These are phyloP conservation scores for Seira sanloemensis DNA, from an alignment of 2,888 invertebrate species.

Conservation along the genomic window DNA sequence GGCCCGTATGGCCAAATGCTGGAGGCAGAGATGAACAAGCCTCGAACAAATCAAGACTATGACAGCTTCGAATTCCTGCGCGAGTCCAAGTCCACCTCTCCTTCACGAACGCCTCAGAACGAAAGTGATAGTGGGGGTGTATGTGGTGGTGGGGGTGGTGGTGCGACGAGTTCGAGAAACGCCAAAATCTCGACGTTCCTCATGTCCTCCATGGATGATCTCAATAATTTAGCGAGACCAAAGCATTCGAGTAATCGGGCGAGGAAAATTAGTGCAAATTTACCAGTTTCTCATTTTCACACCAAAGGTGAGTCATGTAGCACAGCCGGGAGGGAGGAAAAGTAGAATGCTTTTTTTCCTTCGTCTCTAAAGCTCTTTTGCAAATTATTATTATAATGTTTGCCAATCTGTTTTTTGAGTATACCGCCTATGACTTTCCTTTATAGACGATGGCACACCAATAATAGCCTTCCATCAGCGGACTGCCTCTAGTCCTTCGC, in stretches of 20 bases:
- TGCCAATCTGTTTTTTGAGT: conserved; percentile 14
- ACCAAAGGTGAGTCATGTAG: conserved; percentile 45
- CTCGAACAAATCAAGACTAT: conserved; percentile 53
- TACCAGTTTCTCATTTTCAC: conserved; percentile 59
- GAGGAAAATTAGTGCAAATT: conserved; percentile 68
- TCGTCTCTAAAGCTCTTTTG: not conserved
- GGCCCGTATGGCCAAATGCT: conserved; percentile 89
- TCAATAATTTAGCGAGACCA: conserved; percentile 63
- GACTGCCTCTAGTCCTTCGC: conserved; percentile 87
- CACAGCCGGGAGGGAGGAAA: too few species aligned
- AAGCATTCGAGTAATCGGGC: conserved; percentile 59
- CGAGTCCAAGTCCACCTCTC: conserved; percentile 72
- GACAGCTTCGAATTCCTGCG: conserved; percentile 68
- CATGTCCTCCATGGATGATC: conserved; percentile 71
- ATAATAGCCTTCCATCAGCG: conserved; percentile 81
- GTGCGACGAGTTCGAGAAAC: not conserved
- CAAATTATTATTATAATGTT: not conserved
- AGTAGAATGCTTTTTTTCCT: too few species aligned
- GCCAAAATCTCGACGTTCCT: conserved; percentile 53
- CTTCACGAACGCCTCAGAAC: conserved; percentile 60
- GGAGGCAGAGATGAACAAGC: conserved; percentile 83
- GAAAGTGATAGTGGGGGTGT: conserved; percentile 20
- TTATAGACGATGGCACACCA: conserved; percentile 59
- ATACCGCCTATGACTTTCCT: too few species aligned
- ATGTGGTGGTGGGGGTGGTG: not conserved